Evolutionary conservation across 2,797 vertebrate genomes (phyloP), one percentile per base, ranked within the genome.

Genomic region (Hirundo rustica): DNA sequence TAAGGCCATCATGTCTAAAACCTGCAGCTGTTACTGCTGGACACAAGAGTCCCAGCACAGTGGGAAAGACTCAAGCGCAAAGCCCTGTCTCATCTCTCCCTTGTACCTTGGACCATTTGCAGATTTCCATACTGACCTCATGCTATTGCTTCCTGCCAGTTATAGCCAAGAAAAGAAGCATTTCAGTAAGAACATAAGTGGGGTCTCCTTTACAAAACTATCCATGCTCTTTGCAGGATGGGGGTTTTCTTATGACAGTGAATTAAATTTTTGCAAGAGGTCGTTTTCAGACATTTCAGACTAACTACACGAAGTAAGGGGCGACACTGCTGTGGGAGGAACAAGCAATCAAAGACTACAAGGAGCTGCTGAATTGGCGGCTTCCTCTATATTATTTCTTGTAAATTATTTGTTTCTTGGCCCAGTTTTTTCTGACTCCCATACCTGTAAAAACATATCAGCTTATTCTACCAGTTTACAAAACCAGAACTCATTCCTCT

Each of bases 261-360:
- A 58, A 48, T 10, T 16, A 71, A 30, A 23, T 45, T 73, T 77
- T 42, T 47, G 9, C 9, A 40, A 78, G 30, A 73, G 16, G 40
- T 29, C 0, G 2, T 44, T 75, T 77, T 51, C 38, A 88, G 42
- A 61, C 7, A 17, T 65, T 85, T 91, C 38, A 64, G 29, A 40
- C 16, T 34, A 71, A 60, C 42, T 53, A 9, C 7, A 3, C 2
- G 0, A 0, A 74, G 21, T 2, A 26, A 79, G 6, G 5, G 5
- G 13, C 20, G 50, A 76, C 3, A 6, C 9, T 60, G 48, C 5
- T 1, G 32, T 21, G 7, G 14, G 38, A 65, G 7, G 20, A 89
- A 21, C 3, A n/a, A 64, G 26, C 15, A 67, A 9, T 10, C 64
- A 53, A 29, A 91, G 5, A 44, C 51, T 53, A 38, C 5, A 40